Base-by-base conservation (phyloP, 1,140 invertebrate genomes). In the Drosophila malerkotliana region DNA sequence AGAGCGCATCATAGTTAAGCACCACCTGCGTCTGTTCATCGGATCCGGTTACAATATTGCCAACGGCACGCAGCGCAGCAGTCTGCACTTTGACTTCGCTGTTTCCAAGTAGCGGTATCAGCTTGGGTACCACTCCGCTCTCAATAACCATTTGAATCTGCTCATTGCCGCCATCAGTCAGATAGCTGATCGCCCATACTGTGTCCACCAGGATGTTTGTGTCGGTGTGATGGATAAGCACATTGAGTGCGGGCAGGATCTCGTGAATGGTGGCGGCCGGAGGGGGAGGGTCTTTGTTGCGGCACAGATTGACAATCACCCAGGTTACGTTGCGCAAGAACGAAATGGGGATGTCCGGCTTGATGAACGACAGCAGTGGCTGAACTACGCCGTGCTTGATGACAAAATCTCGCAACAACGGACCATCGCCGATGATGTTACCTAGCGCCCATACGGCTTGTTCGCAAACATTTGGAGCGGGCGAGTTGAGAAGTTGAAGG, bases 121-220 rank as follows among this genome's bases (percentile, higher is more conserved):
- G 93, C 92, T 96, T 96, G 28, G 98, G 97, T 49, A 99, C 98
- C 45, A 99, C 97, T 47, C 96, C 97, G 73, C 97, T 98, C 80
- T 99, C 98, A 75, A 99, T 98, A 1, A 99, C 98, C 96, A 99
- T 96, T 93, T 99, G 98, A 88, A 99, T 99, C 93, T 99, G 98
- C 72, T 99, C 97, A 92, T 99, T 99, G 18, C 99, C 99, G 63
- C 97, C 98, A 91, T 99, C 98, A 48, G 99, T 99, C 79, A 99
- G 92, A 93, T 99, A 99, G 88, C 98, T 99, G 67, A 99, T 94
- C 26, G 99, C 98, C 99, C 99, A 99, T 39, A 99, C 98, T 51
- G 99, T 99, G 92, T 99, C 99, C 52, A 99, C 98, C 83, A 99
- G 94, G 90, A 99, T 99, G 94, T 98, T 99, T 51, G 96, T 96